Base-by-base conservation (phyloP, 1,140 invertebrate genomes). In the Ericerus pela region DNA sequence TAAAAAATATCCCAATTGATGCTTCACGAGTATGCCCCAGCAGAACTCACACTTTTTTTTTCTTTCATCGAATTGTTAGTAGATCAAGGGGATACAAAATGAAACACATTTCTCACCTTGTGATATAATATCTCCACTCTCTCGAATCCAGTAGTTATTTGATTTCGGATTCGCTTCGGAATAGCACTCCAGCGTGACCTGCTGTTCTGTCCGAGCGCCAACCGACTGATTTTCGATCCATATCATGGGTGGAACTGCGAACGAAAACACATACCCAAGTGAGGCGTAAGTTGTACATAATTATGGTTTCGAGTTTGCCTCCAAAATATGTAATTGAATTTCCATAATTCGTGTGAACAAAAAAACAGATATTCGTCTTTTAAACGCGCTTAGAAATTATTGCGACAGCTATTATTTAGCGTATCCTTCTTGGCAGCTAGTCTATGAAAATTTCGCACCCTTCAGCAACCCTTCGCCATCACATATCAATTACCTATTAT, bases 91-190 rank as follows among this genome's bases (percentile, higher is more conserved):
- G n/a, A n/a, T n/a, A 33, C n/a, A 33, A 41, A 41, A 18, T 41
- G n/a, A 18, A 6, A 8, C 20, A 4, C 20, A 47, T 3, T 6
- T 5, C 75, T 76, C 74, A 88, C 84, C 81, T 72, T 84, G 79
- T 63, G 82, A 77, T 66, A 88, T 85, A 64, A 86, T 85, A 65
- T 83, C 79, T 55, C 83, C 81, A 62, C 82, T 80, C 64, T 85
- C 75, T 59, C 70, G 80, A 53, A 81, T 85, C 85, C 85, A 88
- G 67, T 87, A 88, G 70, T 88, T 87, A 60, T 88, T 88, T 51
- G 86, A 87, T 68, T 82, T 85, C 38, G 86, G 87, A 72, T 80
- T 88, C 33, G 87, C 86, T 71, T 90, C 85, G 14, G 85, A 88
- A 66, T 86, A 78, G 65, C 87, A 90, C 68, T 89, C 84, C 54